Conservation (phyloP, 2,113 vertebrate species). For the Perca schrenkii region DNA sequence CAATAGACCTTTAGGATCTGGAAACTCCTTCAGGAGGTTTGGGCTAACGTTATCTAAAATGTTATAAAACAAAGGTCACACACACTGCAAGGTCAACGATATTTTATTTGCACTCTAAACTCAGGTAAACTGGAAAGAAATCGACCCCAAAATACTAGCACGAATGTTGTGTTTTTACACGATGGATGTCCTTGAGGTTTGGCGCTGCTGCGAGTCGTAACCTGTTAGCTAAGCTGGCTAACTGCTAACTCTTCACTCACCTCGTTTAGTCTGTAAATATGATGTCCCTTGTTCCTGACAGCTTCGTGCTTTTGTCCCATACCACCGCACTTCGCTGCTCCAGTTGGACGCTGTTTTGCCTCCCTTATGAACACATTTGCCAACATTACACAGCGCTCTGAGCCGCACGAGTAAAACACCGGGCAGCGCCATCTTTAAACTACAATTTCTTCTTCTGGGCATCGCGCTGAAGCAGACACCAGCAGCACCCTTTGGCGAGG, state of each 20-base stretch:
- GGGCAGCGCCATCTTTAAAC: constrained; percentile 82
- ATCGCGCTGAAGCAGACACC: background rate
- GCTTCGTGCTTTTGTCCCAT: constrained; percentile 44
- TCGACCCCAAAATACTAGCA: background rate
- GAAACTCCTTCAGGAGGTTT: constrained; percentile 91
- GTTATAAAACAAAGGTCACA: background rate
- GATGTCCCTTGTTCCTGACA: background rate
- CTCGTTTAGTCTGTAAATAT: constrained; percentile 27
- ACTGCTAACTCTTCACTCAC: constrained; percentile 55
- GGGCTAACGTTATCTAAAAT: constrained; percentile 65
- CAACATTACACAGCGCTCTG: constrained; percentile 61
- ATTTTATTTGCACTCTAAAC: background rate
- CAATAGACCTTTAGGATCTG: constrained; percentile 91
- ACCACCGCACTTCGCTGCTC: constrained; percentile 58
- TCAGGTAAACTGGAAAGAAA: background rate
- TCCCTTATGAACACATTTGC: constrained; percentile 40
- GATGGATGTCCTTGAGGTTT: constrained; percentile 65
- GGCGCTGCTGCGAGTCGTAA: background rate
- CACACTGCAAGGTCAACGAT: background rate
- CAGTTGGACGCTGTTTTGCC: constrained; percentile 17
- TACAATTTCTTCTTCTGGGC: constrained; percentile 51
- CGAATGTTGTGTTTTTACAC: background rate
- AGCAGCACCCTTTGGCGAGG: constrained; percentile 30
- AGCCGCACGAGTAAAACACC: constrained; percentile 74
- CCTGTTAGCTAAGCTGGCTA: constrained; percentile 22